Evolutionary conservation across 2,888 invertebrate species (phyloP).

Genomic region (Apantesis nais): DNA sequence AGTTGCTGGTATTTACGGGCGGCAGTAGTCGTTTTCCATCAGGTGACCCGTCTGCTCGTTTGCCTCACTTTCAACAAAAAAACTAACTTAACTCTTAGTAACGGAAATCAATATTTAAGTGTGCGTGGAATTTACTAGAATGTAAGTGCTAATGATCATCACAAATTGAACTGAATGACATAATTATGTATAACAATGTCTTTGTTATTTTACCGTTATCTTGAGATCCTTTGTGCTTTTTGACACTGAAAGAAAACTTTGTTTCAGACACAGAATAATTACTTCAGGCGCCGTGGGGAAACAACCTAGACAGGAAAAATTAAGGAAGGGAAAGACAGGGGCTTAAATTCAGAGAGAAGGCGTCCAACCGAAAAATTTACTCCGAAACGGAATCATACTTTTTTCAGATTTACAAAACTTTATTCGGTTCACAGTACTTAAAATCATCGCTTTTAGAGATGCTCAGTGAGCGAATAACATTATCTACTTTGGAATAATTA

Average conservation of each 20-base stretch:
- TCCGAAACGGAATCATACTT: conserved; percentile 40
- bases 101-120: neutral
- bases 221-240: conserved; percentile 33
- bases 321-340: conserved; percentile 25
- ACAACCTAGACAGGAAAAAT: conserved; percentile 38
- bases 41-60: too few relatives aligned
- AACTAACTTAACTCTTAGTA: too few relatives aligned
- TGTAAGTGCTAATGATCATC: neutral
- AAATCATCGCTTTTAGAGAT: conserved; percentile 33
- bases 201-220: conserved; percentile 28
- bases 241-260: conserved; percentile 34
- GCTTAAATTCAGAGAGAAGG: conserved; percentile 36
- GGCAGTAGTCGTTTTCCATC: too few relatives aligned
- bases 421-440: conserved; percentile 36
- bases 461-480: conserved; percentile 33
- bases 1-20: too few relatives aligned
- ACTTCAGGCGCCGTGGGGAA: conserved; percentile 33
- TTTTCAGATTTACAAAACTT: conserved; percentile 33
- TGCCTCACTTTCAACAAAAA: too few relatives aligned
- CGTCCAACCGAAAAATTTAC: conserved; percentile 49
- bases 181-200: conserved; percentile 23
- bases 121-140: neutral
- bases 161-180: conserved; percentile 3
- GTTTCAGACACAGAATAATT: conserved; percentile 47
- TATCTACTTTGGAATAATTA: conserved; percentile 40